Evolutionary conservation across 2,113 vertebrate species (phyloP), one percentile per base, ranked within the genome.

Genomic region (Macrotus californicus): DNA sequence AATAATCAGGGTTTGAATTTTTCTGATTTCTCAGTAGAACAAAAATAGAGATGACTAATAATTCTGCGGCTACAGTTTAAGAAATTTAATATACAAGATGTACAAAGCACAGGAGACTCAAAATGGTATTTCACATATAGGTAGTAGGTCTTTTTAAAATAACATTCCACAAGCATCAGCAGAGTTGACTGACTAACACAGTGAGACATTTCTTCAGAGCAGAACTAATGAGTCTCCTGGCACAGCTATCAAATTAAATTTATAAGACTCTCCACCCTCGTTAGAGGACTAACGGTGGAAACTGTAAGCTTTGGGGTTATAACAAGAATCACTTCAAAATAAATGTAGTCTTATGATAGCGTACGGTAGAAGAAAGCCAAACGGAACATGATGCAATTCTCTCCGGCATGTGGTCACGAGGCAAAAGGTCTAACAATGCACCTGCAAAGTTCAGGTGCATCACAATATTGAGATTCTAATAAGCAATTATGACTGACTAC

Each of bases 151-250:
- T 98, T 98, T 97, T 97, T 91, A 77, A 98, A 98, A 97, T 67
- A 90, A 96, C 97, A 96, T 97, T 98, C 98, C 97, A 97, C 97
- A 98, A 97, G 97, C 94, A 98, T 98, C 97, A 98, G 97, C 97
- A 97, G 80, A 94, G 97, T 0, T 98, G 98, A 98, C 96, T 97
- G 92, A 95, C 96, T 98, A 98, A 98, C 98, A 96, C 14, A 97
- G 95, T 96, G 97, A 97, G 97, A 96, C 96, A 98, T 98, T 98
- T 98, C 97, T 98, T 97, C 91, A 87, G 97, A 96, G 97, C 97
- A 97, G 95, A 98, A 98, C 98, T 98, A 98, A 98, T 98, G 98
- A 98, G 97, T 96, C 98, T 98, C 98, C 95, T 97, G 97, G 98
- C 95, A 96, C 92, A 98, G 97, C 97, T 97, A 98, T 98, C 98